These are phyloP conservation scores for Clarias magur DNA, from an alignment of 2,113 vertebrate genomes.

Conservation along the genomic window DNA sequence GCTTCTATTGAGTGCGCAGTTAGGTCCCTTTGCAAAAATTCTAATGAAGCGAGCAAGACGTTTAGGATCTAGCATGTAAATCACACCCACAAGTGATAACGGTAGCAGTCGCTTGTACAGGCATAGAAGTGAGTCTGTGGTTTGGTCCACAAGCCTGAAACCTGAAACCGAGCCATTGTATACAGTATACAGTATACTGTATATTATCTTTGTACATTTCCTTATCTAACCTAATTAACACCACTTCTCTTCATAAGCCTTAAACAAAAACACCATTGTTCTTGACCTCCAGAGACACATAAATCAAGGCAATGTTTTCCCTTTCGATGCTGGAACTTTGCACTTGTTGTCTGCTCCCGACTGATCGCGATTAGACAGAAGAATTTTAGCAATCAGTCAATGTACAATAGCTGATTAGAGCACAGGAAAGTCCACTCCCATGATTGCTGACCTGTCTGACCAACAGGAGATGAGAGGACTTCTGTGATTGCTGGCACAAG, in stretches of 20 bases:
- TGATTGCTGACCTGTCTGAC: slow-evolving; percentile 43
- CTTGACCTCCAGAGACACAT: slow-evolving; percentile 5
- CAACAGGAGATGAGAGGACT: slow-evolving; percentile 38
- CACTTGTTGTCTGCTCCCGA: slow-evolving; percentile 22
- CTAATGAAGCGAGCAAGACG: neutral
- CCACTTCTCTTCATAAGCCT: slow-evolving; percentile 38
- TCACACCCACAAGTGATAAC: neutral
- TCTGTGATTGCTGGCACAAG: slow-evolving; percentile 37
- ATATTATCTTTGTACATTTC: slow-evolving; percentile 4
- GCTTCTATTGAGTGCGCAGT: neutral
- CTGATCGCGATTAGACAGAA: slow-evolving; percentile 27
- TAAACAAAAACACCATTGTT: slow-evolving; percentile 22
- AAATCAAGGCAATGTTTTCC: neutral
- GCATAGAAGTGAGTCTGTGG: neutral
- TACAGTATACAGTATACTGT: neutral
- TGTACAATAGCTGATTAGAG: slow-evolving; percentile 49
- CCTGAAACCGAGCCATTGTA: neutral
- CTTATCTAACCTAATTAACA: slow-evolving; percentile 16
- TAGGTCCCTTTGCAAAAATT: neutral
- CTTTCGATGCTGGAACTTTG: neutral
- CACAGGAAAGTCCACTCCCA: slow-evolving; percentile 49
- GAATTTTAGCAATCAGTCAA: slow-evolving; percentile 36
- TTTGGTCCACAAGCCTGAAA: neutral
- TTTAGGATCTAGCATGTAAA: neutral
- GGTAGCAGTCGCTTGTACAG: neutral